These are phyloP conservation scores for Sitophilus oryzae DNA, from an alignment of 1,140 invertebrate species.

Conservation along the genomic window DNA sequence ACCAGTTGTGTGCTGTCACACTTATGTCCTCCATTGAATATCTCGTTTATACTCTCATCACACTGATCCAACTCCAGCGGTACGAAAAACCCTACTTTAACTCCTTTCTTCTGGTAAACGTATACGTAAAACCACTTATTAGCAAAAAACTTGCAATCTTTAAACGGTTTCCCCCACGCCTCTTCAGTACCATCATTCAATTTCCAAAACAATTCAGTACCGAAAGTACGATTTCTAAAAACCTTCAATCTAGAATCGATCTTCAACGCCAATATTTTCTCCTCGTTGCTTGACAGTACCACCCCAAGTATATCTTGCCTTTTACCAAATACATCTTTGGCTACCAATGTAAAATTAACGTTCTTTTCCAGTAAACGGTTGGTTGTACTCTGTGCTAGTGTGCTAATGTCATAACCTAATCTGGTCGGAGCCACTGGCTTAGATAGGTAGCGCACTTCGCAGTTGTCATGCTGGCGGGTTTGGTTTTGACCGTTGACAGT, in stretches of 20 bases:
- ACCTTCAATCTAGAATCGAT: constrained; percentile 25
- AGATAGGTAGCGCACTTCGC: constrained; percentile 29
- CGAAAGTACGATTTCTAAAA: constrained; percentile 28
- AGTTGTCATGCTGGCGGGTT: constrained; percentile 25
- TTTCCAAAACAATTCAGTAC: constrained; percentile 30
- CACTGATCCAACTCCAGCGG: constrained; percentile 43
- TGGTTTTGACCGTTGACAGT: constrained; percentile 9
- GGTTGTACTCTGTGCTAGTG: constrained; percentile 8
- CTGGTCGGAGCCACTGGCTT: constrained; percentile 31
- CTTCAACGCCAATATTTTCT: constrained; percentile 28
- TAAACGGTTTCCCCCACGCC: constrained; percentile 34
- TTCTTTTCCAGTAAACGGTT: constrained; percentile 3
- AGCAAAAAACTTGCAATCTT: constrained; percentile 29
- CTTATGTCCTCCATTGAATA: constrained; percentile 40
- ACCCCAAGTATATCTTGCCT: constrained; percentile 24
- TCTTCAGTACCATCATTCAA: constrained; percentile 20
- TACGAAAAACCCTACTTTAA: constrained; percentile 37
- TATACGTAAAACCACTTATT: constrained; percentile 34
- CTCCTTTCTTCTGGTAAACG: constrained; percentile 15
- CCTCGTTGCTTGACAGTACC: constrained; percentile 16
- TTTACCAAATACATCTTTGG: constrained; percentile 16
- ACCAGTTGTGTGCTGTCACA: constrained; percentile 43
- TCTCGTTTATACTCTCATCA: constrained; percentile 37
- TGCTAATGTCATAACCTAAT: constrained; percentile 24
- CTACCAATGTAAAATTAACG: constrained; percentile 21